These are phyloP conservation scores for Nasua narica DNA, from an alignment of 2,797 vertebrate genomes.

Conservation along the genomic window DNA sequence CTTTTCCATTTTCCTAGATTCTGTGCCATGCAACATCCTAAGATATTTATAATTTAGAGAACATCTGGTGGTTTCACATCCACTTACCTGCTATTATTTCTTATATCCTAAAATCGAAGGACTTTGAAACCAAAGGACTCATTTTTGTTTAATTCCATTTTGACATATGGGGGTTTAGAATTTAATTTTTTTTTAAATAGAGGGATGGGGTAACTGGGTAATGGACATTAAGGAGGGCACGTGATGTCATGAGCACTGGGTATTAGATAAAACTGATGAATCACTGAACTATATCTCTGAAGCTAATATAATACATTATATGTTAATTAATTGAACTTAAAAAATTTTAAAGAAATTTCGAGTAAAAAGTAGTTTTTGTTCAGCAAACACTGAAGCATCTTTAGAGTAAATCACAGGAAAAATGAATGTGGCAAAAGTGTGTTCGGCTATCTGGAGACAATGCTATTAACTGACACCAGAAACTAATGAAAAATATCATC, in stretches of 20 bases:
- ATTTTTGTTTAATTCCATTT: not conserved
- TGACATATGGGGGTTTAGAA: not conserved
- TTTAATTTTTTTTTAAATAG: not conserved
- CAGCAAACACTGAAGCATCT: not conserved
- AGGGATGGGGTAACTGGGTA: not conserved
- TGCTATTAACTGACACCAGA: not conserved
- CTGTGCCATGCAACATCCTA: not conserved
- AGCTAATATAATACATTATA: not conserved
- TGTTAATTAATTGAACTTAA: not conserved
- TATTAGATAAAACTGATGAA: not conserved
- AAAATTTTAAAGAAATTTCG: not conserved
- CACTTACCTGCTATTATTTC: not conserved
- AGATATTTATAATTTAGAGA: not conserved
- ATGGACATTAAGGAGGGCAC: not conserved
- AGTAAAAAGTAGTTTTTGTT: not conserved
- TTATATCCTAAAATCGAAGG: not conserved
- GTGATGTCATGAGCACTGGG: not conserved
- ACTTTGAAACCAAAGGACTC: not conserved
- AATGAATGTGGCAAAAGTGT: not conserved
- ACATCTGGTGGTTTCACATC: not conserved
- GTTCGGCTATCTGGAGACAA: not conserved
- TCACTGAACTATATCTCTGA: not conserved
- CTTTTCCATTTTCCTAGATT: not conserved
- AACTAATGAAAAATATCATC: conserved; percentile 48
- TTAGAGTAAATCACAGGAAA: not conserved